These are phyloP conservation scores for Oceanites oceanicus DNA, from an alignment of 2,113 vertebrate species.

Conservation along the genomic window DNA sequence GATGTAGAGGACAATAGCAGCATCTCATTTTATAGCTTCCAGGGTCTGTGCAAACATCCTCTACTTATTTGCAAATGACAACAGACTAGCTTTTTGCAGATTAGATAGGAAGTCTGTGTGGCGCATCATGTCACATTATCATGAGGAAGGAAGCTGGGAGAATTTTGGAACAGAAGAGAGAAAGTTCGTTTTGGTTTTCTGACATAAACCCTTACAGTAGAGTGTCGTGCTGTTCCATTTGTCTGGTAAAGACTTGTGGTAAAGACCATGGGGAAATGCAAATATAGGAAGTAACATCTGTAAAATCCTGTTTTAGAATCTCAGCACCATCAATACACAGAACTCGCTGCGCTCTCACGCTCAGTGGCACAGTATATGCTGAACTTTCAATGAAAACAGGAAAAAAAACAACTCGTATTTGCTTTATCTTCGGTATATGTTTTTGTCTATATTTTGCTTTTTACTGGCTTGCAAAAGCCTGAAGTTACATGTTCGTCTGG, in stretches of 20 bases:
- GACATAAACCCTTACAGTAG: not conserved
- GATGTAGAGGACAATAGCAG: not conserved
- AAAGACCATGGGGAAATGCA: not conserved
- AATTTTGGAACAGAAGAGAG: not conserved
- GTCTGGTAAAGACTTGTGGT: not conserved
- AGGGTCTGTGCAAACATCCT: not conserved
- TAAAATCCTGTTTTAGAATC: conserved; percentile 6
- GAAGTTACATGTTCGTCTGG: not conserved
- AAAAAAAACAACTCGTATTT: not conserved
- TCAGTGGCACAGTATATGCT: not conserved
- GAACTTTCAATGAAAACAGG: conserved; percentile 48
- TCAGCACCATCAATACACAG: not conserved
- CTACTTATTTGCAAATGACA: not conserved
- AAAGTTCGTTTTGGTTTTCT: not conserved
- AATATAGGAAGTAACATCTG: not conserved
- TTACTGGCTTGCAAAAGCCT: not conserved
- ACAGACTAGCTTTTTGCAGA: not conserved
- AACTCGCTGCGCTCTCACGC: not conserved
- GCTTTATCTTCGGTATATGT: not conserved
- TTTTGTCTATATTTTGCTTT: not conserved
- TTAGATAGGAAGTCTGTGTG: not conserved
- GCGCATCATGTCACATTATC: not conserved
- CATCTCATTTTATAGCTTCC: not conserved
- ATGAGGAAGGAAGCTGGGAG: conserved; percentile 29
- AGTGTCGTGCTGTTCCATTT: not conserved